A percentile compares a stretch with the other conserved stretches of the same genome.
Evolutionary conservation across 2,113 vertebrate species (phyloP).

Genomic region (Stegostoma tigrinum): DNA sequence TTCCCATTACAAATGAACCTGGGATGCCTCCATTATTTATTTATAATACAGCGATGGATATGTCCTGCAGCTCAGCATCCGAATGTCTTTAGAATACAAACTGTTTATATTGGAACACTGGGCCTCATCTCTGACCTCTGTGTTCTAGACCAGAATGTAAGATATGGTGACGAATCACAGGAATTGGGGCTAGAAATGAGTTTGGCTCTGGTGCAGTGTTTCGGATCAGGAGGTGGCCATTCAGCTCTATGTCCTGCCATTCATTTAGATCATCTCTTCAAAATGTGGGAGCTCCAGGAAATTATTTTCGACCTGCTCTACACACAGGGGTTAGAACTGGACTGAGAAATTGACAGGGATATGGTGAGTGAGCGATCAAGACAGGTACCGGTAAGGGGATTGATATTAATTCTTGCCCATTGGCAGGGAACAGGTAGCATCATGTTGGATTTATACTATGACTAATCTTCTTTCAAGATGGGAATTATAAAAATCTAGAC

Average conservation of each 20-base stretch:
- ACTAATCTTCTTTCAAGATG: neutral
- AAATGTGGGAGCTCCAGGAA: neutral
- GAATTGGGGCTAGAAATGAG: neutral
- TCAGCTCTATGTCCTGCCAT: neutral
- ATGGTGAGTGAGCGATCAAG: too few species aligned
- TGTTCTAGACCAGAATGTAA: neutral
- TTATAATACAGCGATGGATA: neutral
- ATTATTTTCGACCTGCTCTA: neutral
- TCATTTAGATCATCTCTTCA: neutral
- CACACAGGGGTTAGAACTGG: neutral
- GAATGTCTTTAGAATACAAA: neutral
- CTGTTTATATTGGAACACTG: neutral
- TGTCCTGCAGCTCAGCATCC: neutral
- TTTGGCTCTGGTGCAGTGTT: neutral
- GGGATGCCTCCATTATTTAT: neutral
- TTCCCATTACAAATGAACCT: neutral
- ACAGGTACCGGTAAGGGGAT: neutral
- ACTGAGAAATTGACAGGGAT: neutral
- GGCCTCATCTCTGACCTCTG: neutral
- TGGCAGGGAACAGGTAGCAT: neutral
- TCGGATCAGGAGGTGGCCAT: neutral
- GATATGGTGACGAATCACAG: neutral
- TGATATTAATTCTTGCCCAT: neutral
- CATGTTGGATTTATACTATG: neutral
- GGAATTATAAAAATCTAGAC: neutral